Evolutionary conservation across 2,797 vertebrate species (phyloP).

Genomic region (Delichon dasypus): DNA sequence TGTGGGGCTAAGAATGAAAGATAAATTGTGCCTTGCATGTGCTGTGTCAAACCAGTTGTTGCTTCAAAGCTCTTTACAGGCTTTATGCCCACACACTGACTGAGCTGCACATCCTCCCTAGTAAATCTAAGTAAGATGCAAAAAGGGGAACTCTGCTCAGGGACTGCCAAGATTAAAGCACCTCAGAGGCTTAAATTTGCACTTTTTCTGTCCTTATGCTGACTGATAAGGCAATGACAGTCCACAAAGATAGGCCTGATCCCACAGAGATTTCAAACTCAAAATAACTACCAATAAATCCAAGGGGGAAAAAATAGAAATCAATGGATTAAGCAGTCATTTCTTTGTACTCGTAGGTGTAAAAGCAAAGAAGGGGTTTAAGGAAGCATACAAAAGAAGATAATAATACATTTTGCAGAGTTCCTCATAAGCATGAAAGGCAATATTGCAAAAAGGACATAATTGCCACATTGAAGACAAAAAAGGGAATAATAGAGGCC

Average conservation of each 20-base stretch:
- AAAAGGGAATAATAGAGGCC: background rate
- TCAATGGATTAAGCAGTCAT: background rate
- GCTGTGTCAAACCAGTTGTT: slow-evolving; percentile 31
- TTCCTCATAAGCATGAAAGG: background rate
- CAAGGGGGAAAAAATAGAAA: background rate
- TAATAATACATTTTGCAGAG: background rate
- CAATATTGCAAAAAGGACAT: background rate
- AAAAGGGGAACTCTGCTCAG: slow-evolving; percentile 17
- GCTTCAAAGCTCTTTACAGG: slow-evolving; percentile 55
- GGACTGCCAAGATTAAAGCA: slow-evolving; percentile 22
- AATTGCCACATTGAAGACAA: background rate
- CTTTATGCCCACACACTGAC: slow-evolving; percentile 51
- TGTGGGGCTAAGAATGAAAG: slow-evolving; percentile 16
- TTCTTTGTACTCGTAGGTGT: background rate
- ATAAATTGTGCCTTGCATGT: slow-evolving; percentile 4
- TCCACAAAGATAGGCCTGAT: background rate
- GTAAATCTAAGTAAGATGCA: background rate
- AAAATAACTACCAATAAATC: background rate
- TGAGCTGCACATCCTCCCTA: slow-evolving; percentile 5
- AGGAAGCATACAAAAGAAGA: background rate
- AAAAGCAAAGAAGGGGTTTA: slow-evolving; percentile 10
- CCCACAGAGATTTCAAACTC: background rate
- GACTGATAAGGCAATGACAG: background rate
- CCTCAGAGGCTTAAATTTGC: slow-evolving; percentile 22
- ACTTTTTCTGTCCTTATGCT: slow-evolving; percentile 19